Conservation (phyloP, 2,888 invertebrate genomes). For the Acrocyrtus sp. region DNA sequence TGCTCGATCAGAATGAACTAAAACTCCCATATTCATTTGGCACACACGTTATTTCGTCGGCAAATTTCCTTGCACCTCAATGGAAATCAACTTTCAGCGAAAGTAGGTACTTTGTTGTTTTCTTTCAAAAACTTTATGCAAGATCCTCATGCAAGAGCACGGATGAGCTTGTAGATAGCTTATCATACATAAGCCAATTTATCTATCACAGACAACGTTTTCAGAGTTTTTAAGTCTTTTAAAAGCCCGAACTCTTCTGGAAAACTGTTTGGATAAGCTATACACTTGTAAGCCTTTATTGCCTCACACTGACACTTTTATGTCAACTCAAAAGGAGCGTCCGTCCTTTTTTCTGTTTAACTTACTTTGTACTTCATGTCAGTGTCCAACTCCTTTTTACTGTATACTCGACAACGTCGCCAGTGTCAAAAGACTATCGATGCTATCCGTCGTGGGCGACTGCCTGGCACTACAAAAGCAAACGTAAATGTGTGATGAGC, state of each 20-base stretch:
- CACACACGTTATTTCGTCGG: conserved; percentile 13
- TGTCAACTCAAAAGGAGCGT: background rate
- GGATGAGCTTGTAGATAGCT: too few species aligned
- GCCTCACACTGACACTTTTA: background rate
- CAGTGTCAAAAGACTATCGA: background rate
- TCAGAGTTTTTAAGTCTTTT: too few species aligned
- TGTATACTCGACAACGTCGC: background rate
- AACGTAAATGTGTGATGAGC: background rate
- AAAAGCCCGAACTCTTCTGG: too few species aligned
- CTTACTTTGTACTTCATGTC: too few species aligned
- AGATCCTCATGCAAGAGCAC: too few species aligned
- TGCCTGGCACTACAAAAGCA: background rate
- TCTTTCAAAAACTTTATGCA: too few species aligned
- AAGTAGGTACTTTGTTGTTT: background rate
- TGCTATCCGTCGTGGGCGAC: background rate
- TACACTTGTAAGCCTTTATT: background rate
- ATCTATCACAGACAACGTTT: too few species aligned
- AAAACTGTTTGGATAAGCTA: background rate
- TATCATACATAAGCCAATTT: background rate
- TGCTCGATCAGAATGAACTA: conserved; percentile 53
- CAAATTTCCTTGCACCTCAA: background rate
- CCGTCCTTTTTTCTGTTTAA: too few species aligned
- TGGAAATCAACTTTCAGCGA: background rate
- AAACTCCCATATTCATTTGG: conserved; percentile 62
- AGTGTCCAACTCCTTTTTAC: too few species aligned